Evolutionary conservation across 2,797 vertebrate genomes (phyloP).

Genomic region (Melanotaenia trifasciata): DNA sequence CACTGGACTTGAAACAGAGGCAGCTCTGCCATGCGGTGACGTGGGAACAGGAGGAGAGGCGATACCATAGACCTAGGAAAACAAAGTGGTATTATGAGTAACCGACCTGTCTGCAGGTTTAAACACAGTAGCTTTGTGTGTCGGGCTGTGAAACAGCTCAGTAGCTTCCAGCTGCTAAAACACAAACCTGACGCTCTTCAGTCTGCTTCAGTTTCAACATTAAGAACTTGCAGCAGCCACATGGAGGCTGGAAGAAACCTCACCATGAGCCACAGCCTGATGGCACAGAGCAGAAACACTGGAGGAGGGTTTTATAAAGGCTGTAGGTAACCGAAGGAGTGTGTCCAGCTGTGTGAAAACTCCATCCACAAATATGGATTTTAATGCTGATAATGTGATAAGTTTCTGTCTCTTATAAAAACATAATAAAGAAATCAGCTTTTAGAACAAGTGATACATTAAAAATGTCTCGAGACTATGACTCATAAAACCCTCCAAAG

Average conservation of each 20-base stretch:
- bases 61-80: constrained; percentile 10
- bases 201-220: constrained; percentile 2
- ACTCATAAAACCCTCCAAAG: not conserved
- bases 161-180: constrained; percentile 17
- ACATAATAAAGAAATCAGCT: not conserved
- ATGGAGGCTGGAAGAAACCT: not conserved
- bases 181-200: not conserved
- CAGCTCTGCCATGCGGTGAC: not conserved
- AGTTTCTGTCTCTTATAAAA: constrained; percentile 2
- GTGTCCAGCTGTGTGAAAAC: too few relatives aligned
- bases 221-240: not conserved
- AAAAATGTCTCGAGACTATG: too few relatives aligned
- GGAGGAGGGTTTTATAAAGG: too few relatives aligned
- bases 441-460: too few relatives aligned
- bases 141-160: constrained; percentile 23
- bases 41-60: not conserved
- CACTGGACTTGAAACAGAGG: not conserved
- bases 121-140: too few relatives aligned
- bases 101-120: constrained; percentile 27
- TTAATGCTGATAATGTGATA: not conserved
- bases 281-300: too few relatives aligned
- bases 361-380: not conserved
- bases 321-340: too few relatives aligned
- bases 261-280: not conserved
- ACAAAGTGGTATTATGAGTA: constrained; percentile 24